These are phyloP conservation scores for Nymphalis urticae DNA, from an alignment of 2,888 invertebrate species.

Conservation along the genomic window DNA sequence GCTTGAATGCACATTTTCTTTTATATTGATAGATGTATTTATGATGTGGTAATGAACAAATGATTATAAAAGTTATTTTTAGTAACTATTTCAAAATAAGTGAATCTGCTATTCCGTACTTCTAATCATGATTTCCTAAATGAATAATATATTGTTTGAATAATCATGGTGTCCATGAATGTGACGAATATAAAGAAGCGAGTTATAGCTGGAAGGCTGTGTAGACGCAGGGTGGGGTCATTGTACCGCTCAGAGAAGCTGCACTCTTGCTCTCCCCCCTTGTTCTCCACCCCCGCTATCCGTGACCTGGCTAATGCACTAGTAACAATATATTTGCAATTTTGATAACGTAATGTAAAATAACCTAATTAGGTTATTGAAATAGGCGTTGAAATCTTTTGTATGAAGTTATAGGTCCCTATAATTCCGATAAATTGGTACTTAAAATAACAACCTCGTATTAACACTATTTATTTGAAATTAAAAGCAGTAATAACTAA, in stretches of 20 bases:
- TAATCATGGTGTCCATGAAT: slow-evolving; percentile 49
- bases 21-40: background rate
- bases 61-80: background rate
- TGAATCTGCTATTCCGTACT: too few species aligned
- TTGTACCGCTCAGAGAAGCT: slow-evolving; percentile 62
- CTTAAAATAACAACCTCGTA: too few species aligned
- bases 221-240: slow-evolving; percentile 66
- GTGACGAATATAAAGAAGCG: slow-evolving; percentile 59
- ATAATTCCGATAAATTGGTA: too few species aligned
- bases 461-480: too few species aligned
- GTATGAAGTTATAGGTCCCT: background rate
- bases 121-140: too few species aligned
- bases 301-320: slow-evolving; percentile 34
- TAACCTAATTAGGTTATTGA: background rate
- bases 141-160: background rate
- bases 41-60: background rate
- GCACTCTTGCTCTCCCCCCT: slow-evolving; percentile 59
- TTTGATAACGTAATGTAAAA: slow-evolving; percentile 4
- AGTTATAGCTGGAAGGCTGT: slow-evolving; percentile 58
- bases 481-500: too few species aligned
- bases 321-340: slow-evolving; percentile 29
- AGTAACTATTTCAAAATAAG: background rate
- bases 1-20: background rate
- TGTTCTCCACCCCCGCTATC: slow-evolving; percentile 30
- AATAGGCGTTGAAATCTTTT: slow-evolving; percentile 20